A percentile compares a stretch with the other conserved stretches of the same genome.
phyloP scores from a whole-genome alignment of 2,113 vertebrate genomes.

The Pterocles gutturalis region DNA sequence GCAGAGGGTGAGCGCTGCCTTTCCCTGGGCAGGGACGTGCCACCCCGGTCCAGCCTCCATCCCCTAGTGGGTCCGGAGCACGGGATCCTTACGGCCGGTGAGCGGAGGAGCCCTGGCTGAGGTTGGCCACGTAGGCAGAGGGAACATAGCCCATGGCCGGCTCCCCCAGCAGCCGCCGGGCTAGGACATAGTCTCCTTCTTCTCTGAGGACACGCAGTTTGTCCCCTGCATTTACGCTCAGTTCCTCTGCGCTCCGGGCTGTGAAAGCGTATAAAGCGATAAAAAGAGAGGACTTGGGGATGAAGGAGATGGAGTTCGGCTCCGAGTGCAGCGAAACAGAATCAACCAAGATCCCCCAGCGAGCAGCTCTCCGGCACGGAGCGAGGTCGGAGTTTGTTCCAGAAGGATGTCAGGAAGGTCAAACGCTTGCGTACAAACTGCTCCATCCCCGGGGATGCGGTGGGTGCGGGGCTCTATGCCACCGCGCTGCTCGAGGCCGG shows the following conservation, averaged over 20 bases:
- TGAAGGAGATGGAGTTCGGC: background rate
- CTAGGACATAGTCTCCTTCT: constrained; percentile 85
- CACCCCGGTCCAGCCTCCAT: background rate
- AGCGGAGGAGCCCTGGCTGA: constrained; percentile 80
- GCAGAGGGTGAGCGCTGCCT: accelerated
- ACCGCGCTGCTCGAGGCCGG: accelerated
- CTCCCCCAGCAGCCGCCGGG: constrained; percentile 84
- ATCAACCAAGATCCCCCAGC: background rate
- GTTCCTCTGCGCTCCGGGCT: constrained; percentile 84
- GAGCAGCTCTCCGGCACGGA: constrained; percentile 35
- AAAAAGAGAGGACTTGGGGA: constrained; percentile 76
- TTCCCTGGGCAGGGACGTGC: background rate
- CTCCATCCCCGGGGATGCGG: constrained; percentile 76
- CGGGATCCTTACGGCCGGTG: constrained; percentile 85
- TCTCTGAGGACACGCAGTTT: constrained; percentile 86
- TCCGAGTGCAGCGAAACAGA: constrained; percentile 56
- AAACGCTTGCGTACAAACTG: constrained; percentile 84
- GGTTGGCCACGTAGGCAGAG: constrained; percentile 84
- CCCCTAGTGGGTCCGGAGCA: accelerated
- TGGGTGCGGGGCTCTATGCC: background rate
- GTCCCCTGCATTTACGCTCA: constrained; percentile 87
- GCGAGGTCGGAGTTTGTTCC: constrained; percentile 90
- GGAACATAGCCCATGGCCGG: constrained; percentile 86
- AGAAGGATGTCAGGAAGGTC: constrained; percentile 82
- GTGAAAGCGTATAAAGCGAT: constrained; percentile 86